Conservation (phyloP, 1,140 invertebrate species). For the Pemphigus obesinymphae region DNA sequence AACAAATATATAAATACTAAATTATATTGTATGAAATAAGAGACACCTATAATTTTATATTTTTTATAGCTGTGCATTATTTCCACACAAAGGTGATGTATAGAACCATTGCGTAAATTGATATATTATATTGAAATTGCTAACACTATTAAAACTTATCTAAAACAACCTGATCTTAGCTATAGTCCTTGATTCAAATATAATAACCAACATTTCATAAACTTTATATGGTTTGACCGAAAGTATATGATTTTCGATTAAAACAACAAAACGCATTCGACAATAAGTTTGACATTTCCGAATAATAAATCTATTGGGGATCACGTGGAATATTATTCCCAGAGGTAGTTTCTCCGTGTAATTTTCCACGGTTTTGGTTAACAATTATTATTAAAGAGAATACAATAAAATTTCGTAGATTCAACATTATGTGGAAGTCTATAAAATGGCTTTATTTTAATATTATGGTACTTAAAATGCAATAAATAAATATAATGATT, state of each 20-base stretch:
- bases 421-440: neutral
- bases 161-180: neutral
- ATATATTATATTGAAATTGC: neutral
- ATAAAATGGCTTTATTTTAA: neutral
- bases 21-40: too few relatives aligned
- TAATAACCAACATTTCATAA: constrained; percentile 1
- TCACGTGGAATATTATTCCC: neutral
- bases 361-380: neutral
- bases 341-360: neutral
- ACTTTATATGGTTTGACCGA: neutral
- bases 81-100: neutral
- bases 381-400: neutral
- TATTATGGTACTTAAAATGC: neutral
- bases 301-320: neutral
- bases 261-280: neutral
- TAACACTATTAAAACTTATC: neutral
- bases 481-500: too few relatives aligned
- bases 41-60: neutral
- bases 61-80: neutral
- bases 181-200: neutral
- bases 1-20: too few relatives aligned
- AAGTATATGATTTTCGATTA: neutral
- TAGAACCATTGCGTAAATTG: too few relatives aligned
- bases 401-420: too few relatives aligned
- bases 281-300: neutral